Percentiles rank a stretch among this genome's conserved stretches.
phyloP scores from a whole-genome alignment of 2,113 vertebrate species.

The Toxotes jaculatrix region DNA sequence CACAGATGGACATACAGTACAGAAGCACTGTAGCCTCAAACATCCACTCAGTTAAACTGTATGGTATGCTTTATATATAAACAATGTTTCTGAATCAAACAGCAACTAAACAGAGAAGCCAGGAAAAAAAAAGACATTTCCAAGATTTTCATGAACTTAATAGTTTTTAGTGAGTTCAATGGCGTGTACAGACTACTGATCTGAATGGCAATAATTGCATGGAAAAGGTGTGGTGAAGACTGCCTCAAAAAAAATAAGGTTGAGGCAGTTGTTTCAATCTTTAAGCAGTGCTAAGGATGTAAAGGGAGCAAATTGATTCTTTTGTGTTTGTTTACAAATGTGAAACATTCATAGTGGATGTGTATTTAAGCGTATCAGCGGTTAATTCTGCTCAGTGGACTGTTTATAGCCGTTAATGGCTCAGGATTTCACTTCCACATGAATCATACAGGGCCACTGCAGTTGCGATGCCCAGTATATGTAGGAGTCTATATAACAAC shows the following conservation, averaged over 20 bases:
- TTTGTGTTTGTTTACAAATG: conserved; percentile 53
- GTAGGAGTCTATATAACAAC: neutral
- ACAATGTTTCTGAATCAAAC: conserved; percentile 26
- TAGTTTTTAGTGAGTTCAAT: conserved; percentile 61
- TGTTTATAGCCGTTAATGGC: conserved; percentile 53
- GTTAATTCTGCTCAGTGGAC: conserved; percentile 71
- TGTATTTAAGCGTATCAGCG: conserved; percentile 68
- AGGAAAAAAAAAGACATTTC: neutral
- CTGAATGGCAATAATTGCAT: conserved; percentile 62
- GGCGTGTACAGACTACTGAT: conserved; percentile 68
- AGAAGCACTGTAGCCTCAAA: conserved; percentile 18
- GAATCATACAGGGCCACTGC: conserved; percentile 55
- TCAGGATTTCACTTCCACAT: conserved; percentile 55
- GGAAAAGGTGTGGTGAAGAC: conserved; percentile 27
- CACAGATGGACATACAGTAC: neutral
- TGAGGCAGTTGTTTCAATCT: conserved; percentile 32
- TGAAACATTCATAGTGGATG: conserved; percentile 68
- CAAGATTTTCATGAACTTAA: conserved; percentile 51
- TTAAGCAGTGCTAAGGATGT: conserved; percentile 41
- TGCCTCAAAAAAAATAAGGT: conserved; percentile 21
- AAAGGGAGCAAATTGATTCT: conserved; percentile 68
- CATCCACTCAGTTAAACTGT: neutral
- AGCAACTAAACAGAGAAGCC: conserved; percentile 15
- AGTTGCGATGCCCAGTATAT: conserved; percentile 8
- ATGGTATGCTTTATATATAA: neutral